Percentiles rank a stretch among this genome's conserved stretches.
Conservation (phyloP, 2,113 vertebrate species). For the Daubentonia madagascariensis region DNA sequence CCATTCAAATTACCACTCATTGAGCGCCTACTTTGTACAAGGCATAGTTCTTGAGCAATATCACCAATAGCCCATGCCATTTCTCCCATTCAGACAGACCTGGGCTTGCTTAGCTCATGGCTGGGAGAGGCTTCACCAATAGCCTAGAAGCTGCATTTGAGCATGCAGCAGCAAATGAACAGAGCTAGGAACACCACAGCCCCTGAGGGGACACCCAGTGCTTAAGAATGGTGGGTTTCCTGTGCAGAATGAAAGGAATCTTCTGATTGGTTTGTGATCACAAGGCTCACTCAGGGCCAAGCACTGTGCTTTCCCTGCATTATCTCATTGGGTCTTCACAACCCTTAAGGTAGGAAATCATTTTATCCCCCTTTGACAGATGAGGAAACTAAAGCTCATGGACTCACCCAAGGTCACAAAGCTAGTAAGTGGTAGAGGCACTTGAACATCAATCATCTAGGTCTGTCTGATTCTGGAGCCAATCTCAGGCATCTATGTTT, state of each 20-base stretch:
- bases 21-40: background rate
- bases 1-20: background rate
- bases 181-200: background rate
- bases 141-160: background rate
- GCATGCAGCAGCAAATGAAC: background rate
- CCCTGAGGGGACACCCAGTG: background rate
- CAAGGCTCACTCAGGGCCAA: background rate
- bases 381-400: slow-evolving; percentile 21
- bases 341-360: background rate
- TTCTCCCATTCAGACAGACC: background rate
- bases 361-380: background rate
- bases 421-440: background rate
- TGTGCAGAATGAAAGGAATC: background rate
- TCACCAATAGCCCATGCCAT: background rate
- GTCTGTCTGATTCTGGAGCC: background rate
- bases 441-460: background rate
- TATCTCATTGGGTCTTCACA: background rate
- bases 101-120: background rate
- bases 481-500: background rate
- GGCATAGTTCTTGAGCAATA: background rate
- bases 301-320: background rate
- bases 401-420: background rate
- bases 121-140: background rate
- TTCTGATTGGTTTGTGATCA: background rate
- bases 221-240: slow-evolving; percentile 28